phyloP scores from a whole-genome alignment of 2,888 invertebrate species.

The Oconnorella tubifera region DNA sequence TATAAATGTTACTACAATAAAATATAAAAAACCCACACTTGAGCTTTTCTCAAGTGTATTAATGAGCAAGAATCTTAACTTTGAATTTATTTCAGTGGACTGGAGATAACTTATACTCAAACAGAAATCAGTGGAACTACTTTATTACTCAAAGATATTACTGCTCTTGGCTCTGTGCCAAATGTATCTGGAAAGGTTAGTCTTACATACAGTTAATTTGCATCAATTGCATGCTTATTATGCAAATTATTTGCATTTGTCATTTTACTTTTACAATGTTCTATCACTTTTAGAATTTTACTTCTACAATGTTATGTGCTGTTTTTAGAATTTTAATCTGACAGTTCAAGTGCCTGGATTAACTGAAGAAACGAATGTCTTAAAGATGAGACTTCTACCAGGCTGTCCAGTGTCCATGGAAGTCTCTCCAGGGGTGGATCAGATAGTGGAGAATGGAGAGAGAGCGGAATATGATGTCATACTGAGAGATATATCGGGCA shows the following conservation, averaged over 20 bases:
- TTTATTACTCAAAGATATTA: slow-evolving; percentile 46
- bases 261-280: no score
- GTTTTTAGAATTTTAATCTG: slow-evolving; percentile 49
- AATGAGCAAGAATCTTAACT: no score
- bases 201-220: background rate
- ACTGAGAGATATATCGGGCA: slow-evolving; percentile 46
- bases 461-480: slow-evolving; percentile 41
- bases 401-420: slow-evolving; percentile 41
- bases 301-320: no score
- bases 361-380: slow-evolving; percentile 42
- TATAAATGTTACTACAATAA: no score
- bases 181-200: slow-evolving; percentile 43
- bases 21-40: no score
- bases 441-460: slow-evolving; percentile 45
- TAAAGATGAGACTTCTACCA: slow-evolving; percentile 53
- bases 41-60: no score
- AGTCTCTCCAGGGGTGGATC: slow-evolving; percentile 43
- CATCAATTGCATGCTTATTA: no score
- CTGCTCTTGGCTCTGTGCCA: slow-evolving; percentile 45
- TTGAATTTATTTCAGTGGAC: slow-evolving; percentile 50
- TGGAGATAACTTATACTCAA: slow-evolving; percentile 44
- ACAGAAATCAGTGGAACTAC: slow-evolving; percentile 43
- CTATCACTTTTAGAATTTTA: no score
- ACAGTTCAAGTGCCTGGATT: slow-evolving; percentile 46
- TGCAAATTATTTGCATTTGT: no score